Evolutionary conservation across 2,113 vertebrate genomes (phyloP), one percentile per base, ranked within the genome.

Genomic region (Stercorarius parasiticus): DNA sequence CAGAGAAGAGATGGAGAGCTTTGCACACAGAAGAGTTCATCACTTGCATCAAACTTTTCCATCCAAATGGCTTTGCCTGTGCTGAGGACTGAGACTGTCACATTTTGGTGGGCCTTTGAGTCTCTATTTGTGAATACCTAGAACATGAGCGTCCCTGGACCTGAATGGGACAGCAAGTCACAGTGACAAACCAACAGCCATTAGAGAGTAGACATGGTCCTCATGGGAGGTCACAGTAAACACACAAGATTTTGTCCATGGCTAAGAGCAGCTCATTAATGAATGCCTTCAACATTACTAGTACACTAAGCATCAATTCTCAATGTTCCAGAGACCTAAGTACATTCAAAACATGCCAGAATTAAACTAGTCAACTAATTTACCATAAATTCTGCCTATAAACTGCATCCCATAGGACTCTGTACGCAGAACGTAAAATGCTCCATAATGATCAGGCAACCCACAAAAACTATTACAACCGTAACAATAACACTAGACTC

Each of bases 291-390:
- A 78, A 64, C 56, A 47, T 67, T 74, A 84, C 64, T 19, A 50
- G 55, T 34, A 74, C 58, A 58, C 27, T 49, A 82, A 53, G 16
- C 19, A 92, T 83, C 53, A 77, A 73, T 76, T 79, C 82, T 30
- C 74, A 64, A 9, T 29, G 22, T 91, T 92, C 38, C 86, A 74
- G 69, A 86, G 70, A 64, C 65, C 64, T 30, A 82, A 84, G 61
- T 16, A 84, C 26, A 66, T 47, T 50, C 59, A 59, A 95, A 91
- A 86, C 32, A 67, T 6, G 11, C n/a, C 83, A 91, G 81, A 94
- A 91, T 78, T 92, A 86, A 95, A 82, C 65, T 55, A 77, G 55
- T 55, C 55, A 67, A 89, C 38, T 84, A 84, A 94, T 89, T 89
- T 84, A 74, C 42, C 9, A 13, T 21, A 83, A 78, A 86, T 91